Base-by-base conservation (phyloP, 2,797 vertebrate genomes). In the Pipistrellus nathusii region DNA sequence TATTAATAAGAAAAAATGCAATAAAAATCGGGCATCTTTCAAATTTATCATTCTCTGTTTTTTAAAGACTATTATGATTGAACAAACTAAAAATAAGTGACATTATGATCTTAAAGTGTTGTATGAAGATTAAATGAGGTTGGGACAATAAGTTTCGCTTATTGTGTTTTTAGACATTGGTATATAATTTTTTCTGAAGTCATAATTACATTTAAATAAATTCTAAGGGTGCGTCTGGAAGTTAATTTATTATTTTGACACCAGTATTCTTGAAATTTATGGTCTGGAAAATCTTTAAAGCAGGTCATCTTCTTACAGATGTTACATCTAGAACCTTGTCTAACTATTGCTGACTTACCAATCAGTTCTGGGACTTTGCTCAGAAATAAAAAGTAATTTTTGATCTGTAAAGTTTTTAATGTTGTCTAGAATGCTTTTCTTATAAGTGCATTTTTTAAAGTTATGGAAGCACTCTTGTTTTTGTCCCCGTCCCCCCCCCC, bases 201-300 rank as follows among this genome's bases (percentile, higher is more conserved):
- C 27, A 20, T 10, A 12, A 11, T 87, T 86, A 32, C 6, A 35
- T 69, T 30, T 94, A 53, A 38, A 12, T 69, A 59, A 53, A 8
- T 68, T 78, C 25, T 48, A 48, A 80, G 66, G 25, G 30, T 75
- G 15, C 11, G 41, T 73, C 17, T 6, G 25, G 75, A 75, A 41
- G 1, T 53, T 89, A 25, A 18, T 81, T 85, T 85, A 53, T 69
- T 73, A 25, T 93, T 91, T 88, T 53, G 64, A 83, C 85, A 30
- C 21, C 9, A 48, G 25, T 44, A 53, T 85, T 83, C 27, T 77
- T 88, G 59, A 85, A 76, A 64, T n/a, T 32, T 59, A 64, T 71
- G 78, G 85, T 73, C 72, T 72, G 68, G 68, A 78, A 89, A 62
- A 78, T n/a, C 85, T 92, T 86, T 75, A 75, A 84, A 44, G 18